phyloP scores from a whole-genome alignment of 2,113 vertebrate species.

The Oreochromis niloticus region DNA sequence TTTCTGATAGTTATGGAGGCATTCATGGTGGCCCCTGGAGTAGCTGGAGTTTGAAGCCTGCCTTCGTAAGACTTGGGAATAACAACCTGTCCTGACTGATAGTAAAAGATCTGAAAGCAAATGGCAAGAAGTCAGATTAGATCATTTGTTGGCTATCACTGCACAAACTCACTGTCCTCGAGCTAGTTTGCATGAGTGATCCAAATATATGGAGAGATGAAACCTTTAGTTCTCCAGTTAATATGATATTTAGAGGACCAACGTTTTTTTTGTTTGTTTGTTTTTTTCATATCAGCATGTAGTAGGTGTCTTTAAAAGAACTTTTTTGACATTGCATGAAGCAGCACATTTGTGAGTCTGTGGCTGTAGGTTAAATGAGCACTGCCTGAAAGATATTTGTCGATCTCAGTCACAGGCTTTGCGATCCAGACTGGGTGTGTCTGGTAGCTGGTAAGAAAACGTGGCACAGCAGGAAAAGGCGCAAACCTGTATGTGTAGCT shows the following conservation, averaged over 20 bases:
- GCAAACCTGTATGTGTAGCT: background rate
- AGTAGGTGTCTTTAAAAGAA: background rate
- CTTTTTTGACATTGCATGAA: background rate
- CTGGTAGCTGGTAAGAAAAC: background rate
- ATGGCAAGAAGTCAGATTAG: background rate
- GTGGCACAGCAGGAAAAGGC: background rate
- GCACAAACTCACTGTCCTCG: background rate
- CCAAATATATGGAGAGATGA: background rate
- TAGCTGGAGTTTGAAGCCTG: slow-evolving; percentile 67
- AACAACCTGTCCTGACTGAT: slow-evolving; percentile 25
- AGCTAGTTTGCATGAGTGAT: background rate
- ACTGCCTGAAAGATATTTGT: background rate
- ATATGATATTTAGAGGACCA: background rate
- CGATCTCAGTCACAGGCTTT: background rate
- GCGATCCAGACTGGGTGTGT: slow-evolving; percentile 15
- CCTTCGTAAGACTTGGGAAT: background rate
- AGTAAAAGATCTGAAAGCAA: slow-evolving; percentile 57
- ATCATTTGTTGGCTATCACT: background rate
- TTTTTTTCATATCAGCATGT: fast-evolving
- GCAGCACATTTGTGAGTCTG: background rate
- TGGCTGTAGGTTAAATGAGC: no score
- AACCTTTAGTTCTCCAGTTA: background rate
- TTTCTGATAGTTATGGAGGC: slow-evolving; percentile 78
- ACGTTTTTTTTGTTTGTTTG: no score
- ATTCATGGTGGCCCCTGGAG: slow-evolving; percentile 55